A percentile compares a stretch with the other conserved stretches of the same genome.
Evolutionary conservation across 92 coral and sea anemone species (phyloP).

Genomic region (Metridium senile): DNA sequence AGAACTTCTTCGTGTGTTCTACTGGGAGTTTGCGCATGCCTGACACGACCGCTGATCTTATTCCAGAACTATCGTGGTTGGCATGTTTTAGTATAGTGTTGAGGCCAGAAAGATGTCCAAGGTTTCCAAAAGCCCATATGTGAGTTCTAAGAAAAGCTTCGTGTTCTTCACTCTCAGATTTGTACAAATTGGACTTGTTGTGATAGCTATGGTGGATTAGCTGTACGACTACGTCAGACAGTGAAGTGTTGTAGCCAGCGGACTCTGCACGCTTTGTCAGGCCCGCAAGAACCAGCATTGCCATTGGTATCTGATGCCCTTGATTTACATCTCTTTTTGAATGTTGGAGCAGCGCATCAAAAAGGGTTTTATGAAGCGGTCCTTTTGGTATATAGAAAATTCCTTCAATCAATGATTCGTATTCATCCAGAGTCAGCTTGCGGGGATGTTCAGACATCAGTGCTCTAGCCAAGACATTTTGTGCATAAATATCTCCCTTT

Average conservation of each 20-base stretch:
- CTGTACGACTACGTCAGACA: conserved; percentile 66
- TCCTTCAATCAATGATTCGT: conserved; percentile 71
- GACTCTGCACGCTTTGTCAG: conserved; percentile 67
- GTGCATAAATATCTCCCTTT: conserved; percentile 67
- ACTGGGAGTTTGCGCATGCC: conserved; percentile 92
- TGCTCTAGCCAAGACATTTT: conserved; percentile 71
- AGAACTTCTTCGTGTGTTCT: conserved; percentile 70
- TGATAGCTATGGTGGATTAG: conserved; percentile 80
- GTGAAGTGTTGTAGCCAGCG: conserved; percentile 81
- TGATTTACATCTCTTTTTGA: conserved; percentile 50
- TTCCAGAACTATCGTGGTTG: conserved; percentile 92
- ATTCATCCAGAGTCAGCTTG: conserved; percentile 74
- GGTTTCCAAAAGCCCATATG: conserved; percentile 98
- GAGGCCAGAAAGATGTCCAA: conserved; percentile 89
- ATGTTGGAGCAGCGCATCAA: conserved; percentile 65
- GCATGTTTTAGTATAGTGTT: conserved; percentile 71
- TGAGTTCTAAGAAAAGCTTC: conserved; percentile 82
- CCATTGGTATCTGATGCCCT: conserved; percentile 68
- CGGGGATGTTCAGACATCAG: conserved; percentile 69
- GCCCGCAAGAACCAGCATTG: conserved; percentile 88
- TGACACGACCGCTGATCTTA: conserved; percentile 85
- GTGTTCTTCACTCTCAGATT: conserved; percentile 75
- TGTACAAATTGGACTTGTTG: conserved; percentile 75
- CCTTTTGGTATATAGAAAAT: conserved; percentile 88
- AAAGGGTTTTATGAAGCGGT: conserved; percentile 73